phyloP scores from a whole-genome alignment of 2,797 vertebrate species.

The Pteropus rufus region DNA sequence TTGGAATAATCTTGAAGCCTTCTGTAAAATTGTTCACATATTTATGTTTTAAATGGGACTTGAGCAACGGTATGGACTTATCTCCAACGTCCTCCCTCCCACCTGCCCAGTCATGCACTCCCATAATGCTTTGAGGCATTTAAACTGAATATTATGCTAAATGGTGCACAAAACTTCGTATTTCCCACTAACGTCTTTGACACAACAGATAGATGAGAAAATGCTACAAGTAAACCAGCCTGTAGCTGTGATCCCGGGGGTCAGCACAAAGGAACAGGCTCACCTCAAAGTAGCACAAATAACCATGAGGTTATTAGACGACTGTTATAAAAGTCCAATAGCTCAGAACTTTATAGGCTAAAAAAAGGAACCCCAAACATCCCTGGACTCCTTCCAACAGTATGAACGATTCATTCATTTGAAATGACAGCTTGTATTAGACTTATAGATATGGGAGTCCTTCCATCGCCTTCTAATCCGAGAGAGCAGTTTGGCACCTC shows the following conservation, averaged over 20 bases:
- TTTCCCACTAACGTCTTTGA: neutral
- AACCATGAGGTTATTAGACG: conserved; percentile 5
- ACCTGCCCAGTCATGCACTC: neutral
- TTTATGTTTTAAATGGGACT: neutral
- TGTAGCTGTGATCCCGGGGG: neutral
- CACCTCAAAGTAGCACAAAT: conserved; percentile 21
- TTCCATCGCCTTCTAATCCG: conserved; percentile 59
- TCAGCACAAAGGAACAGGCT: conserved; percentile 7
- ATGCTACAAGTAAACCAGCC: neutral
- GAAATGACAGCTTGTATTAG: conserved; percentile 57
- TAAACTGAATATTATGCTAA: neutral
- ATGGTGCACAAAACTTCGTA: neutral
- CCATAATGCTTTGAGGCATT: neutral
- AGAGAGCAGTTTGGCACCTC: conserved; percentile 54
- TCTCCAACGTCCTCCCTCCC: neutral
- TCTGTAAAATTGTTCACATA: neutral
- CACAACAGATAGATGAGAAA: conserved; percentile 33
- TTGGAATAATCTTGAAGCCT: neutral
- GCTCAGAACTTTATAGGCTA: conserved; percentile 38
- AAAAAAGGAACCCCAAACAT: conserved; percentile 54
- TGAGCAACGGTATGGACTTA: neutral
- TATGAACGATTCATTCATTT: conserved; percentile 59
- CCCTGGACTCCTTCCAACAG: conserved; percentile 53
- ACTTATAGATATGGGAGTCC: conserved; percentile 56
- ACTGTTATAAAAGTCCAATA: conserved; percentile 9